These are phyloP conservation scores for Nipponacmea schrenckii DNA, from an alignment of 2,888 invertebrate species.

Conservation along the genomic window DNA sequence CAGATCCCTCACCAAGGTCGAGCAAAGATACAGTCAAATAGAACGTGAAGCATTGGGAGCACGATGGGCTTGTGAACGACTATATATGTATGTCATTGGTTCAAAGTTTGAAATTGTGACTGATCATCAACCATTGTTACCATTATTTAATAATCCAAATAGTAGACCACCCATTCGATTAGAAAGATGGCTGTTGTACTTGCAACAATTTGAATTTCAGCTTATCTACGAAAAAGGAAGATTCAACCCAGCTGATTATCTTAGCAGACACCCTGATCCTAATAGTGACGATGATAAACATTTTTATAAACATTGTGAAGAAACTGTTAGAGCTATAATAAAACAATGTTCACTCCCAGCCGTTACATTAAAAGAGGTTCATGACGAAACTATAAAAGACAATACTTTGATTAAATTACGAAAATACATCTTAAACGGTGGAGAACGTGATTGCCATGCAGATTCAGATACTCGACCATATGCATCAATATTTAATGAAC, in stretches of 20 bases:
- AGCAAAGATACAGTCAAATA: slow-evolving; percentile 45
- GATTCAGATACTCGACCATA: slow-evolving; percentile 7
- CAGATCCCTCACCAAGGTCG: slow-evolving; percentile 36
- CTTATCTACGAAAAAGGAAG: slow-evolving; percentile 35
- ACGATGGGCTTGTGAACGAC: slow-evolving; percentile 49
- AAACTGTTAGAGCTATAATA: slow-evolving; percentile 25
- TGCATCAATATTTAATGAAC: slow-evolving; percentile 22
- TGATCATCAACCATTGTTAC: slow-evolving; percentile 51
- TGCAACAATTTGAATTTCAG: slow-evolving; percentile 30
- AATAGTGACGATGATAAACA: slow-evolving; percentile 20
- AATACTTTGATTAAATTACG: slow-evolving; percentile 6
- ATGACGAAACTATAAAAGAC: slow-evolving; percentile 22
- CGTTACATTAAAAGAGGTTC: slow-evolving; percentile 31
- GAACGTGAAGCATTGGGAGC: slow-evolving; percentile 46
- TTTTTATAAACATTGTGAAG: slow-evolving; percentile 19
- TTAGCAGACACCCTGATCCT: slow-evolving; percentile 34
- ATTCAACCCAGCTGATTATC: slow-evolving; percentile 41
- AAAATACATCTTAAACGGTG: neutral
- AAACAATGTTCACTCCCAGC: slow-evolving; percentile 32
- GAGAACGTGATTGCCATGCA: neutral
- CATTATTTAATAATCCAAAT: slow-evolving; percentile 35
- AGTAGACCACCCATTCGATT: slow-evolving; percentile 37
- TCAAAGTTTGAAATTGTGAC: slow-evolving; percentile 38
- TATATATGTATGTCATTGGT: slow-evolving; percentile 48
- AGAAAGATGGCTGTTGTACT: slow-evolving; percentile 33